Conservation (phyloP, 2,797 vertebrate genomes). For the Hipposideros larvatus region DNA sequence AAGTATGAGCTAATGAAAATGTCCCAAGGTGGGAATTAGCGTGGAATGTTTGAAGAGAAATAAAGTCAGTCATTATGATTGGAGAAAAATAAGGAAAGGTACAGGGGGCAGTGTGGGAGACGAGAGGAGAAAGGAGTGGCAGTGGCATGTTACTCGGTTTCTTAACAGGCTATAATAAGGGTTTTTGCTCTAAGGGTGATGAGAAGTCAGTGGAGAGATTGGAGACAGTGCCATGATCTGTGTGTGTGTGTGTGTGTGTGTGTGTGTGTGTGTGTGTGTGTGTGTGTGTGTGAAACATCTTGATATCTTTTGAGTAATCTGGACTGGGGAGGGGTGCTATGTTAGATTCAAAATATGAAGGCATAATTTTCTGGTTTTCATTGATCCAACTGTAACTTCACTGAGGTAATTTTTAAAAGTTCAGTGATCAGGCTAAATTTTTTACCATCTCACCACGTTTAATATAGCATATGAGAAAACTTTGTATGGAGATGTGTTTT, state of each 20-base stretch:
- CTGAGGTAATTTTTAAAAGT: neutral
- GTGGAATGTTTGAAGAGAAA: neutral
- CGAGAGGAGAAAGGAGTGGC: neutral
- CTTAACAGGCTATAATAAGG: neutral
- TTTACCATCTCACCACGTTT: neutral
- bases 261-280: neutral
- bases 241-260: neutral
- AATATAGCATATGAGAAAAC: neutral
- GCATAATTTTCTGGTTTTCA: neutral
- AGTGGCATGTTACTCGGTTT: neutral
- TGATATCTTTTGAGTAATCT: neutral
- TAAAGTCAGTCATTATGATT: neutral
- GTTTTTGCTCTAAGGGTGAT: neutral
- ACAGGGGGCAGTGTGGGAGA: neutral
- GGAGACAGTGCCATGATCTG: neutral
- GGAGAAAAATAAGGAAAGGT: neutral
- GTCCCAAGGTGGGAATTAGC: neutral
- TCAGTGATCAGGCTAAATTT: neutral
- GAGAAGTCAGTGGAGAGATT: neutral
- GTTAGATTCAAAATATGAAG: slow-evolving; percentile 8
- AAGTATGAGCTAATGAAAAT: slow-evolving; percentile 1
- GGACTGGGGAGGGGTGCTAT: neutral
- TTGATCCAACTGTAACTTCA: neutral
- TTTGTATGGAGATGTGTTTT: neutral
- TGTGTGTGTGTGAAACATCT: neutral